Evolutionary conservation across 2,113 vertebrate species (phyloP), one percentile per base, ranked within the genome.

Genomic region (Octodon degus): DNA sequence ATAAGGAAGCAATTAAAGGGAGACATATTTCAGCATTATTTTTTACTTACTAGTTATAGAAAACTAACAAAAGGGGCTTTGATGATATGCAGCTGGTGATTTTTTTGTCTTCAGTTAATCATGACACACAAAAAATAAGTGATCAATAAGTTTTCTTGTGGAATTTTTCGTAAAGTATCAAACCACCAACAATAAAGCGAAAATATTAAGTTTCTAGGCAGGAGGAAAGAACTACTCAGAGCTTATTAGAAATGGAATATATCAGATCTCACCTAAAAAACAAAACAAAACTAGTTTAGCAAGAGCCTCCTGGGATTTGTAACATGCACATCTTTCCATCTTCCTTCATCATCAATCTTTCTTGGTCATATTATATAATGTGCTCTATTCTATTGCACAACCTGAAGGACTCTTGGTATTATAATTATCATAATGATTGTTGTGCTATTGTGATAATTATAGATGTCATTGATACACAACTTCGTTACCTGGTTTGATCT

Each of bases 21-120:
- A 94, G 25, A 27, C 16, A 90, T 82, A 63, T 80, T 90, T 95
- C 70, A 67, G 47, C 20, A 17, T 58, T 89, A 10, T 79, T 94
- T 14, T 80, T 93, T 94, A 13, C 34, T 92, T 58, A 17, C 47
- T 93, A 58, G 76, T 60, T 68, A 91, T 84, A 90, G 77, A 40
- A 91, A 90, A 85, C 24, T 86, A 60, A 62, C 37, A 93, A 91
- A 84, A 74, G 30, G 43, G 17, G 9, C 16, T 90, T 47, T 40
- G 74, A 22, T 63, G 47, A 17, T 63, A 67, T 9, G 65, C 27
- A 84, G 58, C 58, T 92, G 30, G 86, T 70, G 50, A 62, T 65
- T 34, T 43, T 34, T 43, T 67, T 92, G 2, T 50, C 70, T 96
- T 93, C 88, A 93, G 47, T 87, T 85, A 91, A 88, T 70, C 63